Evolutionary conservation across 2,888 invertebrate species (phyloP), one percentile per base, ranked within the genome.

Genomic region (Tetanocera ferruginea): DNA sequence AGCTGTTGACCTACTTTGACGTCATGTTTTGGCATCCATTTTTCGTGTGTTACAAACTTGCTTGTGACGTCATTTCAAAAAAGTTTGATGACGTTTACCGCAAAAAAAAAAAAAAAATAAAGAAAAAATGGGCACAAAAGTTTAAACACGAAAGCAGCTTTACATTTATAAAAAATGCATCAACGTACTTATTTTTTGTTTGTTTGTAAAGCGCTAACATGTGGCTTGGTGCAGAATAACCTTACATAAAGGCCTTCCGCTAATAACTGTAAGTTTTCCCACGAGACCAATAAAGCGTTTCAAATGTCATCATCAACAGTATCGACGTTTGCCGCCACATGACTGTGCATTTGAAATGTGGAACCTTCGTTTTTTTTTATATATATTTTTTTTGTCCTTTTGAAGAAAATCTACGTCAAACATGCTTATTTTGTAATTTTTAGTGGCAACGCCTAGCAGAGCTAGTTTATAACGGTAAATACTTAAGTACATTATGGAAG

Each of bases 211-310:
- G 17, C 23, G 28, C 28, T 9, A 28, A 17, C 60, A 28, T 14
- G 28, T 23, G 43, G 17, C 60, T 60, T 60, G 23, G 28, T 28
- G 14, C 14, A 43, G 43, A 43, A 43, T 43, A 43, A 43, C 43
- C 43, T 43, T 28, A n/a, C 8, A 66, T 34, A 34, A 28, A 37
- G n/a, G 31, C 25, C 31, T 19, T 66, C 31, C 34, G n/a, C 34
- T 34, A 66, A 34, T 66, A 34, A 31, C n/a, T 34, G 19, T 34
- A 66, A 66, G 31, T 64, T 64, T 64, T 64, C 64, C 64, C 64
- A 37, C 64, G 64, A 66, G 64, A 3, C 34, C 9, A 17, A 28
- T 66, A 66, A 66, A 66, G n/a, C 64, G 31, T 66, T 66, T 66
- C 55, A 19, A 19, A 19, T 55, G 55, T 55, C 55, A 55, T 55